Evolutionary conservation across 2,797 vertebrate genomes (phyloP).

Genomic region (Poeciliopsis gracilis): DNA sequence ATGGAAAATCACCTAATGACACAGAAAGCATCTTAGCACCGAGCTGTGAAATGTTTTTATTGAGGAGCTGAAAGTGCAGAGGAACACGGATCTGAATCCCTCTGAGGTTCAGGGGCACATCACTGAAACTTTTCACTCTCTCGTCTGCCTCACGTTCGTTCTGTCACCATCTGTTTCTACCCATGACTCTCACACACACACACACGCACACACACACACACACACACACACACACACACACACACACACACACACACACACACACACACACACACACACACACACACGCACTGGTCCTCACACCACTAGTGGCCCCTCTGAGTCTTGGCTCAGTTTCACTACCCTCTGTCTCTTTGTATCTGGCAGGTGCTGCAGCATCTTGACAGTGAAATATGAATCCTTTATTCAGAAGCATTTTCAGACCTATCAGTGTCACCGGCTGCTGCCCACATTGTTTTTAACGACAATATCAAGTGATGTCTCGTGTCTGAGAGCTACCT

Average conservation of each 20-base stretch:
- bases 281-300: conserved; percentile 11
- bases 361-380: conserved; percentile 17
- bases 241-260: conserved; percentile 7
- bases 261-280: conserved; percentile 3
- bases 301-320: conserved; percentile 32
- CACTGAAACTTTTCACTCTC: conserved; percentile 20
- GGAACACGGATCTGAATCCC: conserved; percentile 22
- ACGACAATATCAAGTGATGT: neutral
- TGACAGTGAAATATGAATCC: conserved; percentile 47
- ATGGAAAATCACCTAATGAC: neutral
- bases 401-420: conserved; percentile 33
- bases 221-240: neutral
- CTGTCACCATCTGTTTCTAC: conserved; percentile 57
- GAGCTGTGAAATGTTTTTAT: neutral
- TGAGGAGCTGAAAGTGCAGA: conserved; percentile 25
- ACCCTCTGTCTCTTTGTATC: conserved; percentile 17
- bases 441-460: conserved; percentile 16
- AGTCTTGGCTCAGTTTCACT: conserved; percentile 30
- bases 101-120: conserved; percentile 34
- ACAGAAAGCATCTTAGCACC: neutral
- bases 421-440: conserved; percentile 15
- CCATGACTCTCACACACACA: neutral
- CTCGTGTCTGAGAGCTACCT: neutral
- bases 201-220: conserved; percentile 1
- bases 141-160: conserved; percentile 2